Conservation (phyloP, 2,797 vertebrate genomes). For the Phrynocephalus forsythii region DNA sequence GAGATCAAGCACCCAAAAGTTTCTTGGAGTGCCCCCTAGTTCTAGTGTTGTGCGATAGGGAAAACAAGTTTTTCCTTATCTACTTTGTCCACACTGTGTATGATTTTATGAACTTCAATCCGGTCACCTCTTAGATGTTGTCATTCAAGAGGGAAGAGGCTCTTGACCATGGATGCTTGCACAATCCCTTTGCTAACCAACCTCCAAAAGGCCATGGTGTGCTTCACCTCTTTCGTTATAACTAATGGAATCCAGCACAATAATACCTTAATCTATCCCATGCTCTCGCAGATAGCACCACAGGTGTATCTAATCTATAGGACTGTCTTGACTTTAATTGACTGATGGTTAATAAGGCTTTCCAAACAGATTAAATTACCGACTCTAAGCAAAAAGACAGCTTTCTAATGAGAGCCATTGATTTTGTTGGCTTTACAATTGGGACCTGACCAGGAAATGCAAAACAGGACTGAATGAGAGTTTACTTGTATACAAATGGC, state of each 20-base stretch:
- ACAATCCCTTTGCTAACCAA: constrained; percentile 42
- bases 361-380: constrained; percentile 70
- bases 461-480: constrained; percentile 48
- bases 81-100: no score
- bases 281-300: constrained; percentile 39
- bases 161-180: background rate
- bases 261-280: constrained; percentile 66
- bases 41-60: no score
- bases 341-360: constrained; percentile 71
- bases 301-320: constrained; percentile 67
- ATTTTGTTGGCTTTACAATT: constrained; percentile 63
- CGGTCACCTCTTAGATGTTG: no score
- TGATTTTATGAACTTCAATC: no score
- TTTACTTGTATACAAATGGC: constrained; percentile 27
- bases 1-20: no score
- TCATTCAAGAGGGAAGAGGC: no score
- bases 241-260: constrained; percentile 61
- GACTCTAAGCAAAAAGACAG: constrained; percentile 64
- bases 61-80: no score
- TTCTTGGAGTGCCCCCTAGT: no score
- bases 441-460: constrained; percentile 47
- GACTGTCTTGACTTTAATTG: constrained; percentile 65
- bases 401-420: constrained; percentile 69
- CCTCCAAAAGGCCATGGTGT: constrained; percentile 31
- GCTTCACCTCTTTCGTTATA: constrained; percentile 42